Percentiles rank a stretch among this genome's conserved stretches.
Conservation (phyloP, 2,888 invertebrate species). For the Rhingia campestris region DNA sequence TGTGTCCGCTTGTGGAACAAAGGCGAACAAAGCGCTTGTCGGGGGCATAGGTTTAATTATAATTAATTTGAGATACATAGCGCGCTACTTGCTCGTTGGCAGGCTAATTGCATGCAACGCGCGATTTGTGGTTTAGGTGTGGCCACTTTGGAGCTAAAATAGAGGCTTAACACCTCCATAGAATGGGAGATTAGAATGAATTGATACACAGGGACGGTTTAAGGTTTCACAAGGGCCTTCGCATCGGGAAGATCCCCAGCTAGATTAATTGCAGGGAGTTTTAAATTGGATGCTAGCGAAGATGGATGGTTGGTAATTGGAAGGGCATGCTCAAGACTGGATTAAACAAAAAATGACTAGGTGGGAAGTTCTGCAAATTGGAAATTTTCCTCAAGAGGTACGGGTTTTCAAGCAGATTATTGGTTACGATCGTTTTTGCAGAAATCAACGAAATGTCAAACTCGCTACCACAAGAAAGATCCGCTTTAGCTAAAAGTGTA, state of each 20-base stretch:
- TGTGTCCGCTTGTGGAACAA: constrained; percentile 55
- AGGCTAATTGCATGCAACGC: constrained; percentile 71
- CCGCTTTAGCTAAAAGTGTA: no score
- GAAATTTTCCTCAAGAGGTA: no score
- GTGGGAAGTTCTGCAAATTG: no score
- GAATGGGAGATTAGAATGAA: constrained; percentile 51
- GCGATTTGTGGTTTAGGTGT: constrained; percentile 69
- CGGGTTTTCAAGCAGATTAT: no score
- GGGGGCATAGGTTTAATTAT: constrained; percentile 64
- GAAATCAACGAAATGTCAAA: no score
- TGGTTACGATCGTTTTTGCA: no score
- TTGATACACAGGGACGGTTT: constrained; percentile 43
- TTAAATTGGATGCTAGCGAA: not conserved
- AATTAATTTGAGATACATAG: constrained; percentile 72
- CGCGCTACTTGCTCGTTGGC: constrained; percentile 71
- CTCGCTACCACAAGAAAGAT: no score
- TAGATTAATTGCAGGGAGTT: constrained; percentile 20
- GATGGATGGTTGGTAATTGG: not conserved
- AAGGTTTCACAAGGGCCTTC: constrained; percentile 9
- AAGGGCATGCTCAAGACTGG: not conserved
- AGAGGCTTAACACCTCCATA: constrained; percentile 67
- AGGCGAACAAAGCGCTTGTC: constrained; percentile 63
- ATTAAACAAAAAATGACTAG: no score
- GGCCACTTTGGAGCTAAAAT: constrained; percentile 67
- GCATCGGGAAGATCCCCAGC: not conserved